Base-by-base conservation (phyloP, 2,113 vertebrate genomes). In the Entelurus aequoreus region DNA sequence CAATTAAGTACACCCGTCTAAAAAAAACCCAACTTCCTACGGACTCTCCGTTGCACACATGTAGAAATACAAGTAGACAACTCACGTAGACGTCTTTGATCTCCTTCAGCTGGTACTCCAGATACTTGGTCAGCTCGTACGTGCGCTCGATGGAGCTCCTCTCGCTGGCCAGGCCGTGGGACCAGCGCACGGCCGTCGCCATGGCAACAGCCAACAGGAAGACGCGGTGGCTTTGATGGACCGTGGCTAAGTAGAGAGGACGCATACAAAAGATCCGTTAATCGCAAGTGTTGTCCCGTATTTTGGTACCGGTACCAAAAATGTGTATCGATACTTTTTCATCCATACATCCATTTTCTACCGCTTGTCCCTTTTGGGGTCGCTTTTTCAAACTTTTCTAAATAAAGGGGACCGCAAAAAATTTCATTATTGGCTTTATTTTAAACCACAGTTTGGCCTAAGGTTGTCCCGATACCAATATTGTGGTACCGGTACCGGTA, bases 71-170 rank as follows among this genome's bases (percentile, higher is more conserved):
- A 51, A 19, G 5, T 6, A 40, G 38, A 46, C 47, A 51, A 51
- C 94, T 96, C 88, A 98, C 96, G 21, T 97, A 98, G 79, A 95
- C 93, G 75, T 93, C 93, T 75, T 95, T 95, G 83, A 97, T 92
- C 76, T 94, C 93, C 72, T 94, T 95, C 67, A 97, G 94, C 84
- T 98, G 96, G 74, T 96, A 95, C 85, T 97, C 95, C 91, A 98
- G 91, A 87, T 97, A 97, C 71, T 95, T 95, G 75, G 96, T 97
- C 74, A 98, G 91, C 88, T 98, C 95, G 46, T 98, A 98, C 7
- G 94, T 97, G 83, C 96, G 94, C 80, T 98, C 94, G 77, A 98
- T 96, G 7, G 94, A 94, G 65, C 90, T 93, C 75, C 93, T 92
- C 60, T 96, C 90, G 14, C 79, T 89, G 80, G 90, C 60, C 91